Evolutionary conservation across 2,888 invertebrate species (phyloP).

Genomic region (Cosmia trapezina): DNA sequence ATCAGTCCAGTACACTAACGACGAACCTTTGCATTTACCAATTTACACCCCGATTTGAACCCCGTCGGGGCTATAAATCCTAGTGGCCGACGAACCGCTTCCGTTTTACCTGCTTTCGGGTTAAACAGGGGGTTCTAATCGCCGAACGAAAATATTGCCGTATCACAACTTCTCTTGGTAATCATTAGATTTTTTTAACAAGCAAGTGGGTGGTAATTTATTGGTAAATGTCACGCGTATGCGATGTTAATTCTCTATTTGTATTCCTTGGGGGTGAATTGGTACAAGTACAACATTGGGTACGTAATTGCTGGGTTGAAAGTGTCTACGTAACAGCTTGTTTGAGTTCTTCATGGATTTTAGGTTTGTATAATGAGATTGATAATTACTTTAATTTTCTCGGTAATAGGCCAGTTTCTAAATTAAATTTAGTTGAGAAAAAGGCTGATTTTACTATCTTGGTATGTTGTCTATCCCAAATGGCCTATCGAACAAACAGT

Average conservation of each 20-base stretch:
- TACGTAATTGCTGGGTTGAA: slow-evolving; percentile 33
- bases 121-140: slow-evolving; percentile 75
- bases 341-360: not conserved
- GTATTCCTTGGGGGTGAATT: slow-evolving; percentile 48
- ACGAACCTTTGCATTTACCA: slow-evolving; percentile 73
- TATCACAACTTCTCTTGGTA: slow-evolving; percentile 72
- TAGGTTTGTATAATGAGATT: not conserved
- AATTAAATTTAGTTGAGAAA: not conserved
- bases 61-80: slow-evolving; percentile 67
- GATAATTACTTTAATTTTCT: not conserved
- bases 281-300: slow-evolving; percentile 46
- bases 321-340: slow-evolving; percentile 15
- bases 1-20: slow-evolving; percentile 57
- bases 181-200: slow-evolving; percentile 65
- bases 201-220: slow-evolving; percentile 58
- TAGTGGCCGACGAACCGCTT: slow-evolving; percentile 86
- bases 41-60: slow-evolving; percentile 73
- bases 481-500: not conserved
- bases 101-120: slow-evolving; percentile 80
- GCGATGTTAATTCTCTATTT: slow-evolving; percentile 53
- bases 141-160: slow-evolving; percentile 73
- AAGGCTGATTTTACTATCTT: not conserved
- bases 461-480: not conserved
- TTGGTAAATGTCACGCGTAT: slow-evolving; percentile 56
- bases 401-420: not conserved